These are phyloP conservation scores for Antheraea assamensis DNA, from an alignment of 2,888 invertebrate species.

Conservation along the genomic window DNA sequence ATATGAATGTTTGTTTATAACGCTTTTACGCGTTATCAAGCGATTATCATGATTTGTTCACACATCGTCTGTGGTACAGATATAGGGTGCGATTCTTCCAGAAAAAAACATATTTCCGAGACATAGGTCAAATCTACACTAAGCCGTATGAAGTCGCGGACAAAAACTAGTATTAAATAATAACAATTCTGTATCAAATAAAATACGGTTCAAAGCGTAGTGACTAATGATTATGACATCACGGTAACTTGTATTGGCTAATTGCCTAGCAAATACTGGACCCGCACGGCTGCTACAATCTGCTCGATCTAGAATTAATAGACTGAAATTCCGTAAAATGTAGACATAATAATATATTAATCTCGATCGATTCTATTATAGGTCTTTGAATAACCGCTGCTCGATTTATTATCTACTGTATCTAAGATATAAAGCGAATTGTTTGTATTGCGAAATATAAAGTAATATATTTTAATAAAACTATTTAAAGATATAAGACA, in stretches of 20 bases:
- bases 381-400: background rate
- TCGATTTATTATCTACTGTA: background rate
- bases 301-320: conserved; percentile 50
- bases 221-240: conserved; percentile 48
- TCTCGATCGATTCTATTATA: background rate
- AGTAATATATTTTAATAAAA: no score
- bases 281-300: conserved; percentile 31
- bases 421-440: background rate
- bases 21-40: no score
- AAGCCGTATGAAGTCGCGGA: no score
- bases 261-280: conserved; percentile 24
- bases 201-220: conserved; percentile 27
- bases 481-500: no score
- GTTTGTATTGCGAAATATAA: background rate
- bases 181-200: conserved; percentile 1
- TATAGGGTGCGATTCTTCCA: no score
- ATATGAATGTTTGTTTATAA: no score
- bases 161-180: background rate
- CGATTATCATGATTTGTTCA: no score
- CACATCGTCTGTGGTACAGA: no score
- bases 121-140: no score
- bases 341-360: background rate
- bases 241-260: conserved; percentile 31
- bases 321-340: conserved; percentile 44
- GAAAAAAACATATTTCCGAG: no score